These are phyloP conservation scores for Ctenopoma multispine DNA, from an alignment of 2,797 vertebrate species.

Conservation along the genomic window DNA sequence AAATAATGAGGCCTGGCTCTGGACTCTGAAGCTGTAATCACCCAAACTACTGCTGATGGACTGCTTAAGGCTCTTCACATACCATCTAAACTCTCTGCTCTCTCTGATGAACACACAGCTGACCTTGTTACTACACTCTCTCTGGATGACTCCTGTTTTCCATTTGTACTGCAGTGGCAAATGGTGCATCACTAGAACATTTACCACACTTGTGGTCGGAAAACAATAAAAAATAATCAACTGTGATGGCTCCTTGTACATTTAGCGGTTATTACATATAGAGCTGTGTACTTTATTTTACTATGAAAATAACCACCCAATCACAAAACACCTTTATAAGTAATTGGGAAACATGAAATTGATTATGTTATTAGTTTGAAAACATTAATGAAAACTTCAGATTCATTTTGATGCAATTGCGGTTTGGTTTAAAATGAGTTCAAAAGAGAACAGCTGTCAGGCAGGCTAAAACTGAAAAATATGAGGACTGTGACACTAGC, in stretches of 20 bases:
- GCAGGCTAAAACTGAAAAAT: not conserved
- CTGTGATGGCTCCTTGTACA: too few species aligned
- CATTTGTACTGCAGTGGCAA: constrained; percentile 5
- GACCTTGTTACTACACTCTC: constrained; percentile 14
- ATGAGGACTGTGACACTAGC: constrained; percentile 61
- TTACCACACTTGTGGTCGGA: not conserved
- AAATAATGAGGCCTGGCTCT: constrained; percentile 46
- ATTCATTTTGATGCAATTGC: not conserved
- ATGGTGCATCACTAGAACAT: not conserved
- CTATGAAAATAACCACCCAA: too few species aligned
- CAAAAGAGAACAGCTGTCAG: constrained; percentile 9
- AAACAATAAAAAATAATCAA: not conserved
- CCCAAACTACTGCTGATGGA: constrained; percentile 31
- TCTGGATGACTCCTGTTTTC: constrained; percentile 5
- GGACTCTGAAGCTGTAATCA: constrained; percentile 51
- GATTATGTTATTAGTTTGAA: too few species aligned
- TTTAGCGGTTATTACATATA: too few species aligned
- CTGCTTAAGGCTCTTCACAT: constrained; percentile 27
- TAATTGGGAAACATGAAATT: not conserved
- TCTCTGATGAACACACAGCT: constrained; percentile 13
- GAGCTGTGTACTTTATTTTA: too few species aligned
- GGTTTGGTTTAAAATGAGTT: not conserved
- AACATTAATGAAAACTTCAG: too few species aligned
- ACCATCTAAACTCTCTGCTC: constrained; percentile 21
- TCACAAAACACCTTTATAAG: too few species aligned